phyloP scores from a whole-genome alignment of 2,797 vertebrate species.

The Vireo griseus region DNA sequence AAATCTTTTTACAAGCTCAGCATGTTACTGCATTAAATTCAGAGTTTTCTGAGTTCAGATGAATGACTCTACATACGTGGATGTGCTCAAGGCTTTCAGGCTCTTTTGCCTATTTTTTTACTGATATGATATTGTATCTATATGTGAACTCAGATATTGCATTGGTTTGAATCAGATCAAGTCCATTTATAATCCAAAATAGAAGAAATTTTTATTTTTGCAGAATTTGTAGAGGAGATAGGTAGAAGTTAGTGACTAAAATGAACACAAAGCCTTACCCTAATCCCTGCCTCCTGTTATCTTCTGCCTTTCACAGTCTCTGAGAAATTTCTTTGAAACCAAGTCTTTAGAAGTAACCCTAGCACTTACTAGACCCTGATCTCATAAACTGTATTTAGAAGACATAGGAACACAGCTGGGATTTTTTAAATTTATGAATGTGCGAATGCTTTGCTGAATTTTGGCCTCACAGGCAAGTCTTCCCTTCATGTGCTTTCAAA shows the following conservation, averaged over 20 bases:
- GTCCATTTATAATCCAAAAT: neutral
- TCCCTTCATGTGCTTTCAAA: neutral
- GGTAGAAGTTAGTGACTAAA: neutral
- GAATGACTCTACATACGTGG: neutral
- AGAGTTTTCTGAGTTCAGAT: neutral
- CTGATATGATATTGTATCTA: accelerated
- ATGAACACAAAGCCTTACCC: neutral
- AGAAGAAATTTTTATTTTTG: neutral
- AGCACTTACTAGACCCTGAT: neutral
- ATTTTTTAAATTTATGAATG: neutral
- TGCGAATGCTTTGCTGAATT: neutral
- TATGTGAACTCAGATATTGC: neutral
- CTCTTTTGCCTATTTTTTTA: neutral
- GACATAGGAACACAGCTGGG: neutral
- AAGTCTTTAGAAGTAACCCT: neutral
- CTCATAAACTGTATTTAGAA: neutral
- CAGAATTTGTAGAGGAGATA: neutral
- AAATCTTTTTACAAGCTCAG: neutral
- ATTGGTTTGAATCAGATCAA: neutral
- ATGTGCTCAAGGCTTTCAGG: neutral
- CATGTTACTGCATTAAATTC: neutral
- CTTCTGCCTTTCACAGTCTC: neutral
- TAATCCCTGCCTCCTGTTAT: neutral
- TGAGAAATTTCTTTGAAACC: neutral
- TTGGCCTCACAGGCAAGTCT: neutral